phyloP scores from a whole-genome alignment of 2,888 invertebrate species.

The Andricus quercusramuli region DNA sequence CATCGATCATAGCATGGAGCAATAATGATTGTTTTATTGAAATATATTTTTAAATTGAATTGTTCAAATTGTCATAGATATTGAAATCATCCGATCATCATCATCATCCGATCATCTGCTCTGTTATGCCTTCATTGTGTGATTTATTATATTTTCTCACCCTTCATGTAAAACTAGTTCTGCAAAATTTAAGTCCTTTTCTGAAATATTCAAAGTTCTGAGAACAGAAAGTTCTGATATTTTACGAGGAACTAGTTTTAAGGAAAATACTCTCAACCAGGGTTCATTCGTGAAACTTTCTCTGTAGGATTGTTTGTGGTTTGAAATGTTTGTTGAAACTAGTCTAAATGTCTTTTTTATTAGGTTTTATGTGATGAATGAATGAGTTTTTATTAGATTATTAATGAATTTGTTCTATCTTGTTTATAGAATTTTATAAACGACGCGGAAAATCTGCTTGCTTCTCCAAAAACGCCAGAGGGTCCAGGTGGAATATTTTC shows the following conservation, averaged over 20 bases:
- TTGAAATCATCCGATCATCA: constrained; percentile 1
- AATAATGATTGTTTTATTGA: constrained; percentile 31
- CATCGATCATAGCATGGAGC: constrained; percentile 62
- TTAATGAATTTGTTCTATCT: constrained; percentile 18
- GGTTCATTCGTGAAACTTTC: constrained; percentile 32
- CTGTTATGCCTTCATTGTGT: constrained; percentile 41
- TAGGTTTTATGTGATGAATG: background rate
- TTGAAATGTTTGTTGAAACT: constrained; percentile 21
- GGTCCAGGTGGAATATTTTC: constrained; percentile 79
- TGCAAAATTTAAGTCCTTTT: background rate
- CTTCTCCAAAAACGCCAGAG: constrained; percentile 87
- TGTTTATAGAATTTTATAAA: constrained; percentile 86
- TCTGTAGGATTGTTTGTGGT: constrained; percentile 6
- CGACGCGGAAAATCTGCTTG: constrained; percentile 89
- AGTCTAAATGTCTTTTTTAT: constrained; percentile 33
- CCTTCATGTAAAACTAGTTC: constrained; percentile 2
- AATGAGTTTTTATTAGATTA: constrained; percentile 2
- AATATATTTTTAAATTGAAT: no score
- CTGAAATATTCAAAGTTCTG: background rate
- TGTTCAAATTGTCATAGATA: constrained; percentile 3
- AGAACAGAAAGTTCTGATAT: background rate
- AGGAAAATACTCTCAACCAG: constrained; percentile 23
- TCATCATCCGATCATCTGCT: constrained; percentile 48
- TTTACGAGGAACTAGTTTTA: background rate
- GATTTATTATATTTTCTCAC: background rate